These are phyloP conservation scores for Lepus americanus DNA, from an alignment of 2,113 vertebrate genomes.

Conservation along the genomic window DNA sequence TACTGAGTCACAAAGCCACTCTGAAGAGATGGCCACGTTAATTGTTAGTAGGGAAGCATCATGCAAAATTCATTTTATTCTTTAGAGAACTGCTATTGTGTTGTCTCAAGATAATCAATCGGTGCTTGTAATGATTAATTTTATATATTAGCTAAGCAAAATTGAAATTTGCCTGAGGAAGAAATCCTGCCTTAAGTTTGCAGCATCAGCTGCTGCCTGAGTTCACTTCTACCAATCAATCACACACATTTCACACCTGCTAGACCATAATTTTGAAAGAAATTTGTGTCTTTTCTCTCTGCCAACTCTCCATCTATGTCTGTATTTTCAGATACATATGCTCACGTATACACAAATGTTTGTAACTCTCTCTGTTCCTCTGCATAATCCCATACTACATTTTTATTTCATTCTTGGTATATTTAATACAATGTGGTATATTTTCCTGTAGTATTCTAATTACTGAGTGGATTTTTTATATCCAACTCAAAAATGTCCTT, in stretches of 20 bases:
- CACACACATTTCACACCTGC: not conserved
- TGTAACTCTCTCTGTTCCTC: not conserved
- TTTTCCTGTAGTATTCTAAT: not conserved
- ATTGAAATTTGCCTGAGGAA: not conserved
- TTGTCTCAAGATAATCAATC: not conserved
- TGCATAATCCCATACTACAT: not conserved
- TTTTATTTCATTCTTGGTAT: not conserved
- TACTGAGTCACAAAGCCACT: not conserved
- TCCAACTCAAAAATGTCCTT: not conserved
- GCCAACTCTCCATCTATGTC: not conserved
- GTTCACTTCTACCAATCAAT: not conserved
- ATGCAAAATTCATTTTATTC: not conserved
- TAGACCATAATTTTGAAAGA: not conserved
- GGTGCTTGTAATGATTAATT: not conserved
- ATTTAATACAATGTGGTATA: not conserved
- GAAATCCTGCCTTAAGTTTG: not conserved
- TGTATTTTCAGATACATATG: not conserved
- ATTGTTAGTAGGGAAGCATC: not conserved
- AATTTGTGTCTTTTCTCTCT: not conserved
- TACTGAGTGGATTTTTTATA: not conserved
- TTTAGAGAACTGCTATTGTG: not conserved
- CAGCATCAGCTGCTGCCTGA: not conserved
- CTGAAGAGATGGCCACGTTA: not conserved
- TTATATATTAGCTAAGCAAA: not conserved
- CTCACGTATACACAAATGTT: not conserved